These are phyloP conservation scores for Siniperca obscura DNA, from an alignment of 2,797 vertebrate species.

Conservation along the genomic window DNA sequence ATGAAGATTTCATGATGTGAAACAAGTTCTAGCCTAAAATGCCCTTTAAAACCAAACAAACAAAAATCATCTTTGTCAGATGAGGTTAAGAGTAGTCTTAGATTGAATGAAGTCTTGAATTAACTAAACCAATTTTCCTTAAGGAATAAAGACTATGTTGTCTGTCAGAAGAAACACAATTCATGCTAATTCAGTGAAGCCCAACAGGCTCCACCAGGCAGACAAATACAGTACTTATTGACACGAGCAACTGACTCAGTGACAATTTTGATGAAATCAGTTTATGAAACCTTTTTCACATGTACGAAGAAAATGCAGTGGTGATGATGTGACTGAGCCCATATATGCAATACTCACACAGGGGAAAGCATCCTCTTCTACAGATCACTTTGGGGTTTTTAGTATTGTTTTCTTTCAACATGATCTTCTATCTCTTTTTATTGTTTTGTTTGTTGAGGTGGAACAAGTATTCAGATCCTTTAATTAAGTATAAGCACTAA, in stretches of 20 bases:
- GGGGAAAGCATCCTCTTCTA: not conserved
- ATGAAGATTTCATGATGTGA: not conserved
- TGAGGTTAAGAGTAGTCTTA: not conserved
- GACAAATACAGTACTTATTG: not conserved
- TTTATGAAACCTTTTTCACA: not conserved
- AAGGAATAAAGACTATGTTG: not conserved
- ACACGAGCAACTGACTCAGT: not conserved
- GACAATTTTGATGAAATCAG: not conserved
- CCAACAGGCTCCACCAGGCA: not conserved
- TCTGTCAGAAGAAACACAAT: slow-evolving; percentile 9
- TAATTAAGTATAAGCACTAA: too few species aligned
- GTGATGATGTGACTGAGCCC: not conserved
- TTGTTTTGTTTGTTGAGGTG: not conserved
- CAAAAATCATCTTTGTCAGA: not conserved
- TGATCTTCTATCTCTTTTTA: not conserved
- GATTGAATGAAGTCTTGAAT: not conserved
- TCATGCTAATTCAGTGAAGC: not conserved
- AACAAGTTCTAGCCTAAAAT: not conserved
- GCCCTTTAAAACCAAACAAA: not conserved
- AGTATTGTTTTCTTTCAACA: not conserved
- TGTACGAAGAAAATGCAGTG: not conserved
- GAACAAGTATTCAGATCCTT: too few species aligned
- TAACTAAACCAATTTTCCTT: not conserved
- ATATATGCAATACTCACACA: not conserved
- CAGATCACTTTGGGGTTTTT: not conserved